Evolutionary conservation across 2,797 vertebrate species (phyloP), one percentile per base, ranked within the genome.

Genomic region (Huso huso): DNA sequence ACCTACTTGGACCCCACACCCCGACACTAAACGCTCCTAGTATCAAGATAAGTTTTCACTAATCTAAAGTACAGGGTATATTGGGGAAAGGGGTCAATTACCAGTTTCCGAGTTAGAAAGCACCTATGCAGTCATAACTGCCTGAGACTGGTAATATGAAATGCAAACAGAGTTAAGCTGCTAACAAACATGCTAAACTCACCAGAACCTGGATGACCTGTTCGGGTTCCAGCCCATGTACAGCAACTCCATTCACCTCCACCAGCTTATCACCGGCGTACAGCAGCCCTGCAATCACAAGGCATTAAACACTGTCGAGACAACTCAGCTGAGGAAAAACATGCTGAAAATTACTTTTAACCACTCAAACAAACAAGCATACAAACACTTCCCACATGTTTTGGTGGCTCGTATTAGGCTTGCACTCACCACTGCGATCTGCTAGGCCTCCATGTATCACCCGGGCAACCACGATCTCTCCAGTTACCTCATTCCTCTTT

Each of bases 171-270:
- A 37, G 37, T 37, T 37, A 37, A 37, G 37, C 37, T 5, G 4
- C 37, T 37, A 37, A 37, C 37, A 37, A 37, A 37, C 5, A 37
- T 37, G 37, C 5, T 37, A 51, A 23, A 71, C 80, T 62, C 83
- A 98, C 96, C 92, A 99, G 88, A 60, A 96, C 93, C 67, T 93
- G 93, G 76, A 98, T 97, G 51, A 98, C 93, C 82, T 99, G 93
- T 71, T 97, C 95, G 1, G 96, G 96, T 64, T 97, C 92, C 81
- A 98, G 83, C 18, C 96, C 95, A 8, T 93, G 90, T 48, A 99
- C 91, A 1, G 91, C 83, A 77, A 94, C 86, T 10, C 95, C 91
- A 1, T 99, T 99, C 64, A 98, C 96, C 80, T 99, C 95, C 3
- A 98, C 83, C 76, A 99, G 80, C 75, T 92, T 88, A 86, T 99